These are phyloP conservation scores for Anser cygnoides DNA, from an alignment of 2,113 vertebrate genomes.

Conservation along the genomic window DNA sequence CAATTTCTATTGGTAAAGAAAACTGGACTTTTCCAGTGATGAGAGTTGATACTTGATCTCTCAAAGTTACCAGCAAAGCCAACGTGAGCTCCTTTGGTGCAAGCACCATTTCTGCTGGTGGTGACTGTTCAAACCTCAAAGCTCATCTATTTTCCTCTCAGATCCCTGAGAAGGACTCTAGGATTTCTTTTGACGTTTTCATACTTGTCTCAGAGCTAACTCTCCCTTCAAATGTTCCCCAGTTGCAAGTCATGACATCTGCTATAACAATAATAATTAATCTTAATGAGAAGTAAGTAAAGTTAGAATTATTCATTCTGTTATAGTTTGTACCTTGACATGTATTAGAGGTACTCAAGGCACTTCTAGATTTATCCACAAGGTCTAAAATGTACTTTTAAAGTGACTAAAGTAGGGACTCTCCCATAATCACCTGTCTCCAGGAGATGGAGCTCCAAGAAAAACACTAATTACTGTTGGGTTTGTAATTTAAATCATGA, in stretches of 20 bases:
- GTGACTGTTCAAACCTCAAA: not conserved
- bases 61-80: not conserved
- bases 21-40: not conserved
- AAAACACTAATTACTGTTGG: conserved; percentile 27
- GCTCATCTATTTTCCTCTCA: not conserved
- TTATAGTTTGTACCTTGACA: not conserved
- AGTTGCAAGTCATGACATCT: not conserved
- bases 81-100: not conserved
- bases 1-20: not conserved
- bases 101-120: not conserved
- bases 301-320: not conserved
- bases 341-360: not conserved
- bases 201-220: not conserved
- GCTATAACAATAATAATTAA: not conserved
- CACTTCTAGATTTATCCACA: not conserved
- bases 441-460: conserved; percentile 64
- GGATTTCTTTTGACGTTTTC: not conserved
- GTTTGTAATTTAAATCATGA: conserved; percentile 41
- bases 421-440: conserved; percentile 28
- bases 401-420: not conserved
- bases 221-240: not conserved
- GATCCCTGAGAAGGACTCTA: not conserved
- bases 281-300: not conserved
- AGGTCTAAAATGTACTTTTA: not conserved
- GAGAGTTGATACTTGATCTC: not conserved